Evolutionary conservation across 2,888 invertebrate species (phyloP), one percentile per base, ranked within the genome.

Genomic region (Pheosia gnoma): DNA sequence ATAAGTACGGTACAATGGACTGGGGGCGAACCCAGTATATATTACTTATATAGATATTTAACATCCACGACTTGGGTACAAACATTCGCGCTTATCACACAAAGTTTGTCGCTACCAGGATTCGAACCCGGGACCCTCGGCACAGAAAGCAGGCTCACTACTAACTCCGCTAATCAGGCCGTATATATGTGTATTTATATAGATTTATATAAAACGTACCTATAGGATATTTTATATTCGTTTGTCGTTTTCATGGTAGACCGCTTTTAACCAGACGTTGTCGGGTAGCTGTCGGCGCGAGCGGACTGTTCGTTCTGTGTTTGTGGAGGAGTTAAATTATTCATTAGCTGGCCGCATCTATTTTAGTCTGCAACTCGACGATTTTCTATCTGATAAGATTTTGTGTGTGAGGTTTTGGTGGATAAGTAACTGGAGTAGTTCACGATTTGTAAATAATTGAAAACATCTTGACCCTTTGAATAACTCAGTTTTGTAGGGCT

Each of bases 261-360:
- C 55, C 39, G 6, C n/a, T 51, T 55, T 66, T 66, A 66, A 60
- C 57, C 60, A 58, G 59, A 66, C 67, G 60, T 65, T 71, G 10
- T 74, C 65, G 67, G 70, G 68, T 69, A 67, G 59, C 57, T 66
- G 7, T 60, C 58, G 60, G 67, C 63, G 63, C 68, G 70, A 66
- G 67, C 67, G 67, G 71, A 71, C 70, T 73, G 73, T 68, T 70
- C 72, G 68, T 68, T 72, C 70, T 65, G 61, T 69, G 69, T 67
- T 72, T 71, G 69, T 67, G 66, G 62, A 70, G 72, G 71, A 66
- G 72, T 67, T 78, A 77, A 80, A 80, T 81, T 76, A 82, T 82
- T 80, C 78, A 80, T 79, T 71, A 77, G 73, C 68, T 61, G 58
- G 65, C 63, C 61, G 64, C 67, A 65, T 65, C 72, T 73, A 73